A percentile compares a stretch with the other conserved stretches of the same genome.
phyloP scores from a whole-genome alignment of 2,888 invertebrate species.

The Plagodis pulveraria region DNA sequence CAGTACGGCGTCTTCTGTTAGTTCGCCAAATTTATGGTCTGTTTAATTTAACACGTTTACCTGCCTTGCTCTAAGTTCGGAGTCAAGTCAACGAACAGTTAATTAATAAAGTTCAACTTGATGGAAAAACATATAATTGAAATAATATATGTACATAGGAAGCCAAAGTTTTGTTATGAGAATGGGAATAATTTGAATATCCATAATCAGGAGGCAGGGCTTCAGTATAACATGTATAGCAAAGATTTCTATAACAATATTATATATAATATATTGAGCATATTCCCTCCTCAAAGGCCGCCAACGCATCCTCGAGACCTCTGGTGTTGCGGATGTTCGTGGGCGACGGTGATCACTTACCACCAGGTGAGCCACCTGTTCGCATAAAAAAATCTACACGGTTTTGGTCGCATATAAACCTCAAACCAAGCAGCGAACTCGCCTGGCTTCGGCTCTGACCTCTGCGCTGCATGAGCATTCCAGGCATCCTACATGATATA shows the following conservation, averaged over 20 bases:
- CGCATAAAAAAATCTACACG: constrained; percentile 66
- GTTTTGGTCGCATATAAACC: constrained; percentile 51
- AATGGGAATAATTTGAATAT: constrained; percentile 6
- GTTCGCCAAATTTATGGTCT: constrained; percentile 42
- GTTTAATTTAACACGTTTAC: constrained; percentile 40
- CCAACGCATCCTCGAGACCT: too few relatives aligned
- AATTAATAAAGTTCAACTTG: constrained; percentile 14
- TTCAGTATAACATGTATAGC: constrained; percentile 44
- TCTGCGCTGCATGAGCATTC: constrained; percentile 35
- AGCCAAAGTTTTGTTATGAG: constrained; percentile 1
- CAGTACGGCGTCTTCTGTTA: constrained; percentile 37
- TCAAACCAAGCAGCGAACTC: constrained; percentile 52
- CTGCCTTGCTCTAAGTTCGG: constrained; percentile 30
- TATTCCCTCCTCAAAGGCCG: too few relatives aligned
- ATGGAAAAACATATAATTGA: constrained; percentile 3
- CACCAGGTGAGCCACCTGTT: too few relatives aligned
- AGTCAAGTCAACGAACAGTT: constrained; percentile 6
- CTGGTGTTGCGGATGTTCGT: too few relatives aligned
- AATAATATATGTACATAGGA: not conserved
- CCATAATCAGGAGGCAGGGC: constrained; percentile 14
- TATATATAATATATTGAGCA: too few relatives aligned
- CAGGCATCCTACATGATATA: not conserved
- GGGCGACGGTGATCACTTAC: too few relatives aligned
- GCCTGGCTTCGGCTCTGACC: constrained; percentile 47
- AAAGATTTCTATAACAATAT: constrained; percentile 52